Base-by-base conservation (phyloP, 1,140 invertebrate genomes). In the Calephelis nemesis region DNA sequence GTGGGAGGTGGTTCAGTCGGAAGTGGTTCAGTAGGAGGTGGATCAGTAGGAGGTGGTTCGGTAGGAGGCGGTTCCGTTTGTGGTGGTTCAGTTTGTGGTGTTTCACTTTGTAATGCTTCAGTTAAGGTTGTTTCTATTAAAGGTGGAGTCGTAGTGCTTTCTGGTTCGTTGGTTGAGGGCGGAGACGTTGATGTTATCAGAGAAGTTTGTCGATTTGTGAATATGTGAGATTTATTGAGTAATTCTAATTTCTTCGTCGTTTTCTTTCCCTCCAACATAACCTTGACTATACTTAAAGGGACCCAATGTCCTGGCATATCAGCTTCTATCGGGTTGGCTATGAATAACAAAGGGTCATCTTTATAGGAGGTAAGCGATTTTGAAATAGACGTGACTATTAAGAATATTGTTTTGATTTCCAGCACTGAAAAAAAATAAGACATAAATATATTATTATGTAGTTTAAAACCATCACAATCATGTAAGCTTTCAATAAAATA, bases 221-320 rank as follows among this genome's bases (percentile, higher is more conserved):
- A 4, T 60, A 19, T 7, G 1, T 39, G 10, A 10, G 54, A n/a
- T 40, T 6, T 39, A 39, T 39, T 60, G 39, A 39, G 12, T 7
- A 40, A 39, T 19, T 60, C 39, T 30, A 60, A 40, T 60, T 60
- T 11, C 42, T 45, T 45, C 42, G 42, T 45, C 42, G 39, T 15
- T 50, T 58, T 42, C 7, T 69, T 67, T 58, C 69, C 67, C 60
- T 70, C 68, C 19, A 83, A 65, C 6, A 85, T 78, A 19, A 73
- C 39, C 70, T 85, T 85, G 9, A 85, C 64, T 12, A 85, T 72
- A 64, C 81, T 85, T 3, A 78, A 42, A 13, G 83, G 83, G 1
- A 85, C 64, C 83, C 83, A 85, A 63, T 83, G 81, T 48, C 83
- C 79, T 15, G 83, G 81, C 74, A 85, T 74, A 2, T 81, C 45